Evolutionary conservation across 2,888 invertebrate genomes (phyloP).

Genomic region (Rotaria sp.): DNA sequence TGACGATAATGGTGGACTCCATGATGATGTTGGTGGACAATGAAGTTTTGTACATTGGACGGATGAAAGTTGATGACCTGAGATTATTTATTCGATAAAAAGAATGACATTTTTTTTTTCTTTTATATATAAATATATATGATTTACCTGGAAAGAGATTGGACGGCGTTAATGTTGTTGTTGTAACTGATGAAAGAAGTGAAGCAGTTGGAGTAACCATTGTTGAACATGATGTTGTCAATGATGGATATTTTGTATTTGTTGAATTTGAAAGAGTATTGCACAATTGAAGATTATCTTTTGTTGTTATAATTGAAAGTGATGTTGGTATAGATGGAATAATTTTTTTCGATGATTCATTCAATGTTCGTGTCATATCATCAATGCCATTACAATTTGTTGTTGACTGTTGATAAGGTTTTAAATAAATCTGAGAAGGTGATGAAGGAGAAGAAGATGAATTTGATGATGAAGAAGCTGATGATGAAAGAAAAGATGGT

Average conservation of each 20-base stretch:
- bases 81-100: neutral
- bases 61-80: constrained; percentile 9
- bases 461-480: too few species aligned
- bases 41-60: constrained; percentile 17
- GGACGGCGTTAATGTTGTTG: constrained; percentile 1
- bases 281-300: neutral
- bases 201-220: neutral
- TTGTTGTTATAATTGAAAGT: neutral
- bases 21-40: constrained; percentile 13
- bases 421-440: constrained; percentile 4
- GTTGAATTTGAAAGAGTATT: neutral
- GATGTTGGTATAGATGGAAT: neutral
- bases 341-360: neutral
- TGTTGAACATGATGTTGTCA: neutral
- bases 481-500: too few species aligned
- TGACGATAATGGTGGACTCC: constrained; percentile 1
- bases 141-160: neutral
- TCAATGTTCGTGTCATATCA: neutral
- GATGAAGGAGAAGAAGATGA: neutral
- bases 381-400: neutral
- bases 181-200: neutral
- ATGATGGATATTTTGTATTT: neutral
- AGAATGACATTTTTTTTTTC: too few species aligned
- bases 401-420: neutral
- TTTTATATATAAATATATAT: neutral